Conservation (phyloP, 2,888 invertebrate species). For the Biston stratarius region DNA sequence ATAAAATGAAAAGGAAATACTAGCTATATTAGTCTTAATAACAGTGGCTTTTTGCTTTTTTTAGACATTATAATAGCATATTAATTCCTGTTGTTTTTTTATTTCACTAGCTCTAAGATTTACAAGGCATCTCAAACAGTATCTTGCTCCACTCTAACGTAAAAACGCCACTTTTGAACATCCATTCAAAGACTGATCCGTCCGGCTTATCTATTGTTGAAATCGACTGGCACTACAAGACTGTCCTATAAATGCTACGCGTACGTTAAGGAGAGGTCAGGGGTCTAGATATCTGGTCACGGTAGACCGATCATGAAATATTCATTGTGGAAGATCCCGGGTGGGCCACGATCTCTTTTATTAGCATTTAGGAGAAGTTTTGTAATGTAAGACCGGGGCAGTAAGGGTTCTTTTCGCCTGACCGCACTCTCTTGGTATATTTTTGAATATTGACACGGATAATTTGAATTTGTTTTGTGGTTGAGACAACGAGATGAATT, state of each 20-base stretch:
- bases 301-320: constrained; percentile 73
- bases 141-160: not conserved
- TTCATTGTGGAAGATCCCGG: constrained; percentile 67
- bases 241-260: constrained; percentile 2
- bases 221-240: not conserved
- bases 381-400: constrained; percentile 61
- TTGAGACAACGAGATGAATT: constrained; percentile 45
- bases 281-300: constrained; percentile 57
- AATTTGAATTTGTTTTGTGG: constrained; percentile 56
- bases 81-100: too few relatives aligned
- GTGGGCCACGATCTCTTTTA: constrained; percentile 68
- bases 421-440: constrained; percentile 49
- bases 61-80: not conserved
- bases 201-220: not conserved
- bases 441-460: constrained; percentile 59
- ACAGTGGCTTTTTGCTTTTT: not conserved
- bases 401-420: constrained; percentile 61
- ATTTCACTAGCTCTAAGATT: not conserved
- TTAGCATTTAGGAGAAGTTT: constrained; percentile 79
- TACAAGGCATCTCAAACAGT: not conserved
- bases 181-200: not conserved
- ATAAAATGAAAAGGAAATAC: not conserved
- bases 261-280: constrained; percentile 37
- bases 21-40: not conserved
- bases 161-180: not conserved